A percentile compares a stretch with the other conserved stretches of the same genome.
Conservation (phyloP, 2,113 vertebrate species). For the Saimiri boliviensis region DNA sequence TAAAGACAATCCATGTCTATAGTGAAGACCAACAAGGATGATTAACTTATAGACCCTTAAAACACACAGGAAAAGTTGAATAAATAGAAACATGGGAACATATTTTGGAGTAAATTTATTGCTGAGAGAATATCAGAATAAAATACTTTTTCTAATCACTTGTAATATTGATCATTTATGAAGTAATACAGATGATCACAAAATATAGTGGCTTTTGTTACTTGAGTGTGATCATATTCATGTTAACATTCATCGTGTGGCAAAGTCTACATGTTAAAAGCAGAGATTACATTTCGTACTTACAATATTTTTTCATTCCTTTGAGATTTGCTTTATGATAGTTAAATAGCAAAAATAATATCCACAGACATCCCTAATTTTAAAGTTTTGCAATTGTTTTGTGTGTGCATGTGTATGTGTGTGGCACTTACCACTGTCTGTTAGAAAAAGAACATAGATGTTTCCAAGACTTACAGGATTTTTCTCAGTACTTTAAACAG, state of each 20-base stretch:
- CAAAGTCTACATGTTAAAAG: background rate
- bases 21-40: background rate
- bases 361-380: background rate
- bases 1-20: background rate
- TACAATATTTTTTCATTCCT: background rate
- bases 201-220: background rate
- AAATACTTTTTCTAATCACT: conserved; percentile 2
- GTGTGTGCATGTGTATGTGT: background rate
- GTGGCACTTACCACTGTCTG: background rate
- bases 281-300: background rate
- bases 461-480: conserved; percentile 39
- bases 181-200: background rate
- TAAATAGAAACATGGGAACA: background rate
- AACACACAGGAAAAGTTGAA: background rate
- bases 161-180: background rate
- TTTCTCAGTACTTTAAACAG: conserved; percentile 48
- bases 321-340: background rate
- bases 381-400: background rate
- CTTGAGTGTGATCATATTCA: background rate
- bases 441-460: background rate
- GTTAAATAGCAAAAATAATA: background rate
- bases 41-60: background rate
- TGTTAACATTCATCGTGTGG: background rate
- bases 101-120: background rate
- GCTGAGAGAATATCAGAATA: background rate